Percentiles rank a stretch among this genome's conserved stretches.
phyloP scores from a whole-genome alignment of 2,113 vertebrate genomes.

The Sigmodon hispidus region DNA sequence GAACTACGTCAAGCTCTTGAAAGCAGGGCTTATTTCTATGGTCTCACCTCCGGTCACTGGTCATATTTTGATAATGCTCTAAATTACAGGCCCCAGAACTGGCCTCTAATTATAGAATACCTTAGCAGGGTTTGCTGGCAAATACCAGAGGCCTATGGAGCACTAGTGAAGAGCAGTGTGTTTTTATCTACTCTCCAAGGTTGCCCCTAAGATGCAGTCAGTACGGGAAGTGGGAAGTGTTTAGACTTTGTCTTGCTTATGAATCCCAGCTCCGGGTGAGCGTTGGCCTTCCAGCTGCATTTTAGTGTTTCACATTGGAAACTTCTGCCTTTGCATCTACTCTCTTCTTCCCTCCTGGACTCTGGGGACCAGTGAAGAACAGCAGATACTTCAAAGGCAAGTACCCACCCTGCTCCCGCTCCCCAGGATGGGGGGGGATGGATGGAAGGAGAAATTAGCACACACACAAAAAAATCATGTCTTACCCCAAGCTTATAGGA shows the following conservation, averaged over 20 bases:
- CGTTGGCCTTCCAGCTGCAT: background rate
- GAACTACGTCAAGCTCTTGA: background rate
- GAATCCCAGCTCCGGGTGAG: constrained; percentile 27
- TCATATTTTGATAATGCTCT: constrained; percentile 71
- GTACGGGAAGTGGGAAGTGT: constrained; percentile 20
- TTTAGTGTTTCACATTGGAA: background rate
- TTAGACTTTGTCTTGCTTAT: constrained; percentile 63
- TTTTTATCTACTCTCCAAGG: constrained; percentile 56
- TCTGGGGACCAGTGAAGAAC: background rate
- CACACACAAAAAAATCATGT: background rate
- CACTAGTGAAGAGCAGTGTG: constrained; percentile 61
- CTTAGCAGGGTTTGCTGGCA: constrained; percentile 63
- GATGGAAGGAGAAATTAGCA: background rate
- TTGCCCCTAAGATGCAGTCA: constrained; percentile 62
- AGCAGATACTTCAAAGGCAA: background rate
- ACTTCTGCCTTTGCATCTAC: constrained; percentile 5
- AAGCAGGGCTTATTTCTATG: constrained; percentile 59
- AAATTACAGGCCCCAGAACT: constrained; percentile 72
- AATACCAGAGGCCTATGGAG: constrained; percentile 62
- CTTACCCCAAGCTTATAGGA: background rate
- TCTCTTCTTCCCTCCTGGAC: background rate
- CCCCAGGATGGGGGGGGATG: background rate
- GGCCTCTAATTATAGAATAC: constrained; percentile 73
- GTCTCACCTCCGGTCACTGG: constrained; percentile 45
- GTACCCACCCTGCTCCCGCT: no score